phyloP scores from a whole-genome alignment of 2,113 vertebrate genomes.

The Sander vitreus region DNA sequence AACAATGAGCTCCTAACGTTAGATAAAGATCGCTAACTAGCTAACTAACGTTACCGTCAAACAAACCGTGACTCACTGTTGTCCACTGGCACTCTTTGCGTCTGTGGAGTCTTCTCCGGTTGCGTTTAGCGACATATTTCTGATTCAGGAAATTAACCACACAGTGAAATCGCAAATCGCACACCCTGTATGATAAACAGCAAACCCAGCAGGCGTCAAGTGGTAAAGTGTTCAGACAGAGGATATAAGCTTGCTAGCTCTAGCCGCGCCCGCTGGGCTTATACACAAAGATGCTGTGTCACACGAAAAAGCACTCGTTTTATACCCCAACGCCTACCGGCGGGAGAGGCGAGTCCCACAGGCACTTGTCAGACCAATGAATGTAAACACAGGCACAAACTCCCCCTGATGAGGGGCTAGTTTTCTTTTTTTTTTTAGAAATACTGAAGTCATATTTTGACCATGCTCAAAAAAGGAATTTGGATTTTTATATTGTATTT shows the following conservation, averaged over 20 bases:
- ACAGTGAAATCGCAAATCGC: neutral
- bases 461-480: too few relatives aligned
- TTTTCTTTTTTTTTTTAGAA: neutral
- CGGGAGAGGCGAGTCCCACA: too few relatives aligned
- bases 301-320: constrained; percentile 30
- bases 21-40: neutral
- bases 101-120: constrained; percentile 71
- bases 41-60: neutral
- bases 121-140: constrained; percentile 63
- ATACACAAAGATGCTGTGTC: constrained; percentile 67
- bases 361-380: too few relatives aligned
- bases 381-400: neutral
- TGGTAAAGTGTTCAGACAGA: too few relatives aligned
- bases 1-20: constrained; percentile 7
- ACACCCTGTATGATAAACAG: neutral
- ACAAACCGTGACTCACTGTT: constrained; percentile 65
- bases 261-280: neutral
- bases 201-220: too few relatives aligned
- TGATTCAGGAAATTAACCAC: neutral
- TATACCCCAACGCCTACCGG: fast-evolving
- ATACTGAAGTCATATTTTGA: neutral
- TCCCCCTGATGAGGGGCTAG: too few relatives aligned
- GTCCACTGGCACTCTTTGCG: constrained; percentile 54
- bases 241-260: too few relatives aligned
- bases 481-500: too few relatives aligned